These are phyloP conservation scores for Bruchidius siliquastri DNA, from an alignment of 2,888 invertebrate species.

Conservation along the genomic window DNA sequence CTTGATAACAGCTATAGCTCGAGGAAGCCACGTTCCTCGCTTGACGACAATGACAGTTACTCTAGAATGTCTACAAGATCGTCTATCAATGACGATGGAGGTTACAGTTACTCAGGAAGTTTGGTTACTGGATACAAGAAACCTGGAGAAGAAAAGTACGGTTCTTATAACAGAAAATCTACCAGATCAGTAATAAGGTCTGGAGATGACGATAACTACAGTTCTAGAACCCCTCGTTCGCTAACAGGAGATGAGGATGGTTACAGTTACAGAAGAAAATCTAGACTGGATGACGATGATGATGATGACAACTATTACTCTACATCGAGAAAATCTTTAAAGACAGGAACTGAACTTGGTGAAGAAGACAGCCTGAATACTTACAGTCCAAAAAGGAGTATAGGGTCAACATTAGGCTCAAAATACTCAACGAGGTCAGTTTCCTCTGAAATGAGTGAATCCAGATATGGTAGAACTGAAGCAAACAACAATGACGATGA, in stretches of 20 bases:
- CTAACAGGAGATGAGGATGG: slow-evolving; percentile 21
- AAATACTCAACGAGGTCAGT: slow-evolving; percentile 28
- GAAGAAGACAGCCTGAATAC: slow-evolving; percentile 29
- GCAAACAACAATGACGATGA: slow-evolving; percentile 29
- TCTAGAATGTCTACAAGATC: slow-evolving; percentile 22
- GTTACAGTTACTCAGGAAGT: slow-evolving; percentile 25
- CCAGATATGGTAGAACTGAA: slow-evolving; percentile 23
- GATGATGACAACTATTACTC: slow-evolving; percentile 22
- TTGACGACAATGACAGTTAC: slow-evolving; percentile 24
- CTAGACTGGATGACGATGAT: slow-evolving; percentile 16
- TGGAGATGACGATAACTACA: slow-evolving; percentile 22
- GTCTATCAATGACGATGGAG: slow-evolving; percentile 24
- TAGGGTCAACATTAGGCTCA: slow-evolving; percentile 21
- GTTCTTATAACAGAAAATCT: slow-evolving; percentile 27
- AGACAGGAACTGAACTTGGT: slow-evolving; percentile 21
- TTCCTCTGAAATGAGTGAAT: slow-evolving; percentile 29
- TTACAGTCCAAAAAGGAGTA: slow-evolving; percentile 32
- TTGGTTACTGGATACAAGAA: slow-evolving; percentile 16
- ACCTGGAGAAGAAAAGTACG: slow-evolving; percentile 19
- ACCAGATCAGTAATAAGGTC: slow-evolving; percentile 23
- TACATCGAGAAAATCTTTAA: slow-evolving; percentile 26
- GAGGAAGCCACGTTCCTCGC: slow-evolving; percentile 22
- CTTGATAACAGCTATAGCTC: slow-evolving; percentile 25
- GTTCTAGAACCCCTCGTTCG: slow-evolving; percentile 23
- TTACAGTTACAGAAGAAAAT: slow-evolving; percentile 19